Conservation (phyloP, 2,888 invertebrate genomes). For the Colletes collaris region DNA sequence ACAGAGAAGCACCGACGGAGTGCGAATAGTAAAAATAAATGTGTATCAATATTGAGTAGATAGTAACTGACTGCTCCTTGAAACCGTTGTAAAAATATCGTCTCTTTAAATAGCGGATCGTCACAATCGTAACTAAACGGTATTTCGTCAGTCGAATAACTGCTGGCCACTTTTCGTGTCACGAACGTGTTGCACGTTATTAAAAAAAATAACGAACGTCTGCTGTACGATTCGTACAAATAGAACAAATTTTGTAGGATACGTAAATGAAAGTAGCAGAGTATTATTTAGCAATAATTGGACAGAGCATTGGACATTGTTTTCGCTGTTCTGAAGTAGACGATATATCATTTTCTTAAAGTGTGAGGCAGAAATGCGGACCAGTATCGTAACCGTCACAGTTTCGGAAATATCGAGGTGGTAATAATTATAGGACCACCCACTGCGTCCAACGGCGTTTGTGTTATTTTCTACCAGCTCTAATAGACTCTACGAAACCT, state of each 20-base stretch:
- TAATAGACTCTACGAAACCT: background rate
- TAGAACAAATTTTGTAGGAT: too few relatives aligned
- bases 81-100: constrained; percentile 46
- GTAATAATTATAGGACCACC: constrained; percentile 11
- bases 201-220: background rate
- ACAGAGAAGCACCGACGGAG: background rate
- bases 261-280: background rate
- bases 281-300: background rate
- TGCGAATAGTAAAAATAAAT: constrained; percentile 43
- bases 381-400: background rate
- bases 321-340: background rate
- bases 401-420: constrained; percentile 2
- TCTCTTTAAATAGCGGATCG: constrained; percentile 44
- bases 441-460: background rate
- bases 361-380: background rate
- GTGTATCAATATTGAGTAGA: constrained; percentile 46
- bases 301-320: background rate
- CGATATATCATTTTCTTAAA: background rate
- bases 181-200: constrained; percentile 18
- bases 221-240: too few relatives aligned
- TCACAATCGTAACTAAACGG: constrained; percentile 19
- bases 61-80: constrained; percentile 35
- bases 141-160: constrained; percentile 41
- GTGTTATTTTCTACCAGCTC: background rate
- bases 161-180: constrained; percentile 32